A percentile compares a stretch with the other conserved stretches of the same genome.
Evolutionary conservation across 2,113 vertebrate species (phyloP).

Genomic region (Sclerurus mexicanus): DNA sequence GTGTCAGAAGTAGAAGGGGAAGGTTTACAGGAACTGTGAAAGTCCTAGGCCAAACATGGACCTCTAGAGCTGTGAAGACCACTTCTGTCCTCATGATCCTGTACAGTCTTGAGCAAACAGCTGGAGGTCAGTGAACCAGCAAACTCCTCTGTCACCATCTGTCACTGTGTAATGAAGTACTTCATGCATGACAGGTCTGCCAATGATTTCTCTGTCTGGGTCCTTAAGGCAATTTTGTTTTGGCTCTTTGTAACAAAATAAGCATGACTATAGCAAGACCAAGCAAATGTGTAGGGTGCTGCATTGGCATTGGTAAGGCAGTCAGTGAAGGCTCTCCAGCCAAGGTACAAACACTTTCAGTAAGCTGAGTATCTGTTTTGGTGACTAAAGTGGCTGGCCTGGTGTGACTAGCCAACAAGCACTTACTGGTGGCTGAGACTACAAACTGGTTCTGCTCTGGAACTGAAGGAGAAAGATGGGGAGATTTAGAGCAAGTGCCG

Average conservation of each 20-base stretch:
- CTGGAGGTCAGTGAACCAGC: neutral
- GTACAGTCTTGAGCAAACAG: neutral
- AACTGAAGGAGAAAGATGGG: neutral
- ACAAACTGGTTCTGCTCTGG: neutral
- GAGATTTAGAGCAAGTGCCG: neutral
- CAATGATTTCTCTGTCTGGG: neutral
- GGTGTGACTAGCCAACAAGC: neutral
- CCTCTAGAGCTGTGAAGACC: neutral
- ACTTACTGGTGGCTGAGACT: neutral
- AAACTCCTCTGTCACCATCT: neutral
- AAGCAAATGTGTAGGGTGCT: accelerated
- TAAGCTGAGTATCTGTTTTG: neutral
- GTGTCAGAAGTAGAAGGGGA: neutral
- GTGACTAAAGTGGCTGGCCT: neutral
- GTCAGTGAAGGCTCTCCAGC: neutral
- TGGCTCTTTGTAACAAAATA: neutral
- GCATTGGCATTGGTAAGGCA: accelerated
- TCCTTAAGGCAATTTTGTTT: neutral
- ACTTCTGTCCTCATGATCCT: neutral
- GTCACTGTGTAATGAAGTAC: accelerated
- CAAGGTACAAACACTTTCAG: neutral
- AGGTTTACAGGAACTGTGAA: neutral
- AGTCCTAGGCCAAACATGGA: neutral
- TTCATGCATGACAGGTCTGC: neutral
- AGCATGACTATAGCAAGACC: neutral